A percentile compares a stretch with the other conserved stretches of the same genome.
Conservation (phyloP, 23 tunicate genomes). For the Trididemnum nubilum region DNA sequence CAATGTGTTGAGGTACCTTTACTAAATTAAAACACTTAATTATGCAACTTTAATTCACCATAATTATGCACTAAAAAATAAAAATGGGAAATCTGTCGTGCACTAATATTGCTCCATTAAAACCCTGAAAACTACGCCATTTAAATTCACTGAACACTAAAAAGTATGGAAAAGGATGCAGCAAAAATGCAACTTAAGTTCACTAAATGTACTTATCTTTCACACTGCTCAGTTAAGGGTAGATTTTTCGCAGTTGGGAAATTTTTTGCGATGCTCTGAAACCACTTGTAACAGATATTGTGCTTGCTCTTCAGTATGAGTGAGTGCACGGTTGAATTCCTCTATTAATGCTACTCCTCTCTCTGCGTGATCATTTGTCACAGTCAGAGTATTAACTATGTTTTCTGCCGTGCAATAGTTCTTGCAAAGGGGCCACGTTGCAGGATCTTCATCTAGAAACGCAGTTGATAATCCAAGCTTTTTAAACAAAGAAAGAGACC, state of each 20-base stretch:
- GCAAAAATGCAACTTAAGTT: too few relatives aligned
- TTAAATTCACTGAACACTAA: too few relatives aligned
- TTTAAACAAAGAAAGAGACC: background rate
- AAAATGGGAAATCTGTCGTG: too few relatives aligned
- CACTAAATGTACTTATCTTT: background rate
- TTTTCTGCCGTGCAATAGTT: background rate
- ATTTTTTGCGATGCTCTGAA: conserved; percentile 24
- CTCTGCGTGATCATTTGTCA: conserved; percentile 31
- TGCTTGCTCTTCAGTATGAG: conserved; percentile 30
- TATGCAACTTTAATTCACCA: too few relatives aligned
- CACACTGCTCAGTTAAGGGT: too few relatives aligned
- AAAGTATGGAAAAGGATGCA: too few relatives aligned
- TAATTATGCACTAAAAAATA: too few relatives aligned
- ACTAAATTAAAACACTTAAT: too few relatives aligned
- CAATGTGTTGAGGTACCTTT: too few relatives aligned
- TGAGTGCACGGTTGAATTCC: conserved; percentile 13
- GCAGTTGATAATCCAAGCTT: conserved; percentile 21
- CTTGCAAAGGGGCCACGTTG: background rate
- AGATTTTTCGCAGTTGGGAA: too few relatives aligned
- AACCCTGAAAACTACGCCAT: background rate
- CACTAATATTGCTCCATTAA: too few relatives aligned
- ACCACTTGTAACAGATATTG: conserved; percentile 29
- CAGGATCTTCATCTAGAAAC: conserved; percentile 8
- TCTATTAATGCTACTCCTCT: conserved; percentile 29
- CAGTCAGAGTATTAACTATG: background rate